Percentiles rank a stretch among this genome's conserved stretches.
Conservation (phyloP, 1,140 invertebrate species). For the Camponotus floridanus region DNA sequence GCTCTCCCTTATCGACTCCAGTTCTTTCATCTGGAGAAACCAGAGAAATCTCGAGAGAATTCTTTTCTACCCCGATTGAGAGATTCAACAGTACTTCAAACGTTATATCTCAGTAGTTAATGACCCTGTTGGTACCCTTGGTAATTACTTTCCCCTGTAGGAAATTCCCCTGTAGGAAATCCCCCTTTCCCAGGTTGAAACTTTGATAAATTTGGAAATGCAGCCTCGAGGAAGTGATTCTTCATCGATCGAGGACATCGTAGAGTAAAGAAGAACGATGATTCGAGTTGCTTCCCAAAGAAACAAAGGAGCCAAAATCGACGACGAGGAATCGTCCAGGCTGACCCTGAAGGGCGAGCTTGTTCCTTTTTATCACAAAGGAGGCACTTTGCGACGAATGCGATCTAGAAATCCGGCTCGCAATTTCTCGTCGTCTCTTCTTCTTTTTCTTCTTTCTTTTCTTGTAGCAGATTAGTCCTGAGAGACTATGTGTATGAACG, state of each 20-base stretch:
- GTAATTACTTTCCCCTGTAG: constrained; percentile 13
- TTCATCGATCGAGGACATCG: constrained; percentile 33
- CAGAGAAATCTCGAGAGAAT: background rate
- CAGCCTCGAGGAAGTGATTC: constrained; percentile 57
- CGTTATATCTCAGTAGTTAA: constrained; percentile 7
- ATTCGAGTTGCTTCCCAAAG: constrained; percentile 12
- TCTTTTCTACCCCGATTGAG: background rate
- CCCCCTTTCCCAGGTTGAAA: constrained; percentile 19
- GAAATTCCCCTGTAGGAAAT: background rate
- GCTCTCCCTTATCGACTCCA: background rate
- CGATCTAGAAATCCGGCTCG: constrained; percentile 34
- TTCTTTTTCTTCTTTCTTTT: constrained; percentile 26
- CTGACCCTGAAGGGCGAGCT: constrained; percentile 6
- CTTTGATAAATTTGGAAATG: constrained; percentile 51
- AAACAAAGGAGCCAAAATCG: background rate
- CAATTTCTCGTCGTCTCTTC: constrained; percentile 49
- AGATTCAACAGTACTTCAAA: background rate
- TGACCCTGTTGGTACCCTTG: background rate
- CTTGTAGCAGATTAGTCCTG: constrained; percentile 23
- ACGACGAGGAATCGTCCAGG: constrained; percentile 18
- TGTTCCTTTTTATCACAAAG: constrained; percentile 47
- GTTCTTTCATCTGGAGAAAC: constrained; percentile 33
- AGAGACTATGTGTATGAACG: background rate
- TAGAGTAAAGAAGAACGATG: background rate
- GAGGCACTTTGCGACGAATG: constrained; percentile 16